Conservation (phyloP, 2,888 invertebrate species). For the Diarsia brunnea region DNA sequence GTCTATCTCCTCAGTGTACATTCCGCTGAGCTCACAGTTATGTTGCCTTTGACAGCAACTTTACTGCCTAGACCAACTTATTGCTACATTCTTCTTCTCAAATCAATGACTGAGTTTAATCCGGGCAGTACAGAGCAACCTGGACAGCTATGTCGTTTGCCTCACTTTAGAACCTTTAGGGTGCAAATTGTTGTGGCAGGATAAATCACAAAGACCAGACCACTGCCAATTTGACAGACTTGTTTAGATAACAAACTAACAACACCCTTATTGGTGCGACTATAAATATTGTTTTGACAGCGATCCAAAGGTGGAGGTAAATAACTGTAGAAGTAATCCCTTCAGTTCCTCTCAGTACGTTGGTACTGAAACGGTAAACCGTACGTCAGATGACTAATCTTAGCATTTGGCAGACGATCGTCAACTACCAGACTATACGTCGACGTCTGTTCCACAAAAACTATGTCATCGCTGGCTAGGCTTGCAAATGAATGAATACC, state of each 20-base stretch:
- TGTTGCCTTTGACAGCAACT: neutral
- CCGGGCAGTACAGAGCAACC: neutral
- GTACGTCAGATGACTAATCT: conserved; percentile 57
- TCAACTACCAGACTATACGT: conserved; percentile 40
- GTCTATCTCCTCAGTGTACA: neutral
- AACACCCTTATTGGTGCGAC: neutral
- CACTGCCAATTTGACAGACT: neutral
- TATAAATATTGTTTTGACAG: neutral
- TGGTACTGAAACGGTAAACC: conserved; percentile 15
- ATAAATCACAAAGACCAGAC: neutral
- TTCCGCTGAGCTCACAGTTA: neutral
- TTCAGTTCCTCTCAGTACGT: conserved; percentile 11
- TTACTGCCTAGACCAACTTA: neutral
- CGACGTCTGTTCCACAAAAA: conserved; percentile 21
- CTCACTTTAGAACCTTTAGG: neutral
- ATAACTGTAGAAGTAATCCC: neutral
- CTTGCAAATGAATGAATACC: conserved; percentile 17
- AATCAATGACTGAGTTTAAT: neutral
- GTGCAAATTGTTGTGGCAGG: neutral
- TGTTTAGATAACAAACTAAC: neutral
- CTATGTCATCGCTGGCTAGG: neutral
- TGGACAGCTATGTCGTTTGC: neutral
- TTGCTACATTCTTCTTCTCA: neutral
- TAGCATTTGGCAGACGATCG: conserved; percentile 50
- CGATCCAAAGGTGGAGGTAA: neutral